A percentile compares a stretch with the other conserved stretches of the same genome.
phyloP scores from a whole-genome alignment of 2,113 vertebrate species.

The Oryzias curvinotus region DNA sequence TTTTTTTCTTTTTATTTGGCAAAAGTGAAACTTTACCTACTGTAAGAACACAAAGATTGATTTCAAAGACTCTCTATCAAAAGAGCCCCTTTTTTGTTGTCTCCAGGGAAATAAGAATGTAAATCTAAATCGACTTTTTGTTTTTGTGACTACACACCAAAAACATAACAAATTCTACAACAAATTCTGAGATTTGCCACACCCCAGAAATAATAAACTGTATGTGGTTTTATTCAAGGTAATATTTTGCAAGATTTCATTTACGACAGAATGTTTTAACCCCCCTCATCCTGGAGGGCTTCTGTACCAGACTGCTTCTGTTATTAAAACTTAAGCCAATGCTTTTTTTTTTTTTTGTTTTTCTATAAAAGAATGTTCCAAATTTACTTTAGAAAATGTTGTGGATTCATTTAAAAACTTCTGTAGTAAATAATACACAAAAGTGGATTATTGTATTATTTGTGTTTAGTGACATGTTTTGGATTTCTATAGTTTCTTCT shows the following conservation, averaged over 20 bases:
- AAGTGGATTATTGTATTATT: no score
- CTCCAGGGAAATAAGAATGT: conserved; percentile 39
- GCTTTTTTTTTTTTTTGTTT: neutral
- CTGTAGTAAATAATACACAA: no score
- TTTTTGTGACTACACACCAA: conserved; percentile 13
- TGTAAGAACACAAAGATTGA: neutral
- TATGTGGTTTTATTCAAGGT: neutral
- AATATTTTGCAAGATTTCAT: conserved; percentile 7
- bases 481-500: no score
- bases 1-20: conserved; percentile 6
- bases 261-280: conserved; percentile 3
- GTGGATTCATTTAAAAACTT: no score
- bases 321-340: conserved; percentile 1
- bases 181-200: conserved; percentile 17
- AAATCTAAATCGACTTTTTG: conserved; percentile 29
- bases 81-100: neutral
- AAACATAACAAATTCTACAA: conserved; percentile 27
- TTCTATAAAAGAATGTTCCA: neutral
- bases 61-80: neutral
- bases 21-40: conserved; percentile 3
- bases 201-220: conserved; percentile 8
- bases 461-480: no score
- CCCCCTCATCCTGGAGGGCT: neutral
- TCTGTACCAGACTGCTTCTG: neutral
- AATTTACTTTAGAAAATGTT: no score